These are phyloP conservation scores for Halotydeus destructor DNA, from an alignment of 1,140 invertebrate species.

Conservation along the genomic window DNA sequence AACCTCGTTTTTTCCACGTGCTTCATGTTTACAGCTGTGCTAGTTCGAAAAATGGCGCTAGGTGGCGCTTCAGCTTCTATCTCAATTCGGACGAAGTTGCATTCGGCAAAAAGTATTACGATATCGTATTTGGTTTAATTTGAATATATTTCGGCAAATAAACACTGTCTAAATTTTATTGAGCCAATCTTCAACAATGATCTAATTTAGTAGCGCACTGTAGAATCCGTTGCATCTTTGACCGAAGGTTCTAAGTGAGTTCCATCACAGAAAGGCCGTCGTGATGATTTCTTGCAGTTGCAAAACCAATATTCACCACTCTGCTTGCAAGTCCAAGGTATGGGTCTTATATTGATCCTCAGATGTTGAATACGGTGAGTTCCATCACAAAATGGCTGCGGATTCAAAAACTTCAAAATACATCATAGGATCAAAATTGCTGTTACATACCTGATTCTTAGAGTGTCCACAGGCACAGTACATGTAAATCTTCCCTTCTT, in stretches of 20 bases:
- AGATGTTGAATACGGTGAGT: constrained; percentile 54
- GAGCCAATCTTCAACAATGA: too few species aligned
- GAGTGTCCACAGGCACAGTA: constrained; percentile 90
- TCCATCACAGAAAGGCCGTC: constrained; percentile 93
- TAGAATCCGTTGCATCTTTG: constrained; percentile 16
- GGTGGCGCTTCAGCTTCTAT: too few species aligned
- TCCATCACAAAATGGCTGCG: constrained; percentile 78
- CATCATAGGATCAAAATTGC: constrained; percentile 2
- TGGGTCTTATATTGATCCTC: constrained; percentile 35
- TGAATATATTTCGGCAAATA: too few species aligned
- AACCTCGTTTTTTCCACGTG: too few species aligned
- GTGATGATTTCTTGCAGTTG: constrained; percentile 88
- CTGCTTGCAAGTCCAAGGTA: constrained; percentile 60
- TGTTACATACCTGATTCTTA: constrained; percentile 39
- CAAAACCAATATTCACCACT: constrained; percentile 91
- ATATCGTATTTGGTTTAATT: too few species aligned
- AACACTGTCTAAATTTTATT: too few species aligned
- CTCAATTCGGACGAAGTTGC: too few species aligned
- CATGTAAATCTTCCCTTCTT: constrained; percentile 56
- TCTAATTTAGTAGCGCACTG: too few species aligned
- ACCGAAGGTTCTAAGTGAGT: constrained; percentile 38
- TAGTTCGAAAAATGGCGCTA: too few species aligned
- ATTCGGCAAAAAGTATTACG: too few species aligned
- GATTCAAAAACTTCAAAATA: constrained; percentile 15
- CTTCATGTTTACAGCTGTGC: too few species aligned